Evolutionary conservation across 2,797 vertebrate genomes (phyloP).

Genomic region (Hemibagrus guttatus): DNA sequence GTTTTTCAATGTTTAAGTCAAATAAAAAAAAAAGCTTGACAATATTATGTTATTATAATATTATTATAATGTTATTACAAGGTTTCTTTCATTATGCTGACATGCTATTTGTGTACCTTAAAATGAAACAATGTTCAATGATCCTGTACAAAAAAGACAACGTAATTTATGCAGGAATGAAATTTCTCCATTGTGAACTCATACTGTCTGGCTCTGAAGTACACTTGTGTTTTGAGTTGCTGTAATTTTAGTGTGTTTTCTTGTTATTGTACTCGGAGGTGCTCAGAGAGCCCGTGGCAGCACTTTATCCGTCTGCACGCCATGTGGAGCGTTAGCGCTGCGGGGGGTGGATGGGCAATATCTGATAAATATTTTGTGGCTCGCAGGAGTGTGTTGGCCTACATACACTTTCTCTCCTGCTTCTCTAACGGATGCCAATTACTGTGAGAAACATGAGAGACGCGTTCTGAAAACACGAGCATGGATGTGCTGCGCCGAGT

Average conservation of each 20-base stretch:
- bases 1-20: no score
- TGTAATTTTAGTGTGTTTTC: slow-evolving; percentile 1
- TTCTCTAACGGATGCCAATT: slow-evolving; percentile 55
- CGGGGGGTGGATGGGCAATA: slow-evolving; percentile 48
- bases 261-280: slow-evolving; percentile 6
- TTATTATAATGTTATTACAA: background rate
- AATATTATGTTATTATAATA: background rate
- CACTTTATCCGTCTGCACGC: slow-evolving; percentile 28
- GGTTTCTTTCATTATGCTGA: background rate
- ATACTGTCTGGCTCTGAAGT: background rate
- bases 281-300: slow-evolving; percentile 34
- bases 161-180: background rate
- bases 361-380: slow-evolving; percentile 58
- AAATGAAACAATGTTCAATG: background rate
- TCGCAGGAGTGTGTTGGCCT: slow-evolving; percentile 55
- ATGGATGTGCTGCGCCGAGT: background rate
- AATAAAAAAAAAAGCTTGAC: background rate
- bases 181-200: background rate
- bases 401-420: slow-evolving; percentile 49
- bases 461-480: slow-evolving; percentile 37
- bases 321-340: slow-evolving; percentile 35
- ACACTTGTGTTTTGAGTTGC: slow-evolving; percentile 18
- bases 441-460: slow-evolving; percentile 51
- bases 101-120: background rate
- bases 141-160: background rate